Evolutionary conservation across 2,797 vertebrate genomes (phyloP).

Genomic region (Otus scops): DNA sequence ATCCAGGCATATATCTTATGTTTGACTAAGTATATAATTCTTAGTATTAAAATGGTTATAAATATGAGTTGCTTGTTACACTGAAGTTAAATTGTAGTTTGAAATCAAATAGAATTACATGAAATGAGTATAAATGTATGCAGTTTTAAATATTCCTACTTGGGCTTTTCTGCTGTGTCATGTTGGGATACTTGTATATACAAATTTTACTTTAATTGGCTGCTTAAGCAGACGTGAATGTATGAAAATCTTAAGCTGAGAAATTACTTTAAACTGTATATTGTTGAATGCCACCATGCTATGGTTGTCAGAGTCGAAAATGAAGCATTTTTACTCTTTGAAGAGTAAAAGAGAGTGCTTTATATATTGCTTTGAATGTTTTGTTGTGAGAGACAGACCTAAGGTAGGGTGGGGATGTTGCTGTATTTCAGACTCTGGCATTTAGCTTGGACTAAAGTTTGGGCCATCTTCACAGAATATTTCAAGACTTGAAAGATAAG

Average conservation of each 20-base stretch:
- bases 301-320: neutral
- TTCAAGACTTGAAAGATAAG: neutral
- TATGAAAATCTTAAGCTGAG: neutral
- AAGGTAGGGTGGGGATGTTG: neutral
- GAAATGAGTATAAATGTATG: neutral
- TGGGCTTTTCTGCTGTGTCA: neutral
- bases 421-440: neutral
- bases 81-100: neutral
- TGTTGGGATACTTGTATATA: neutral
- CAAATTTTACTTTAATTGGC: neutral
- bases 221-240: neutral
- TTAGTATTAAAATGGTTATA: neutral
- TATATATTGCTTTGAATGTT: neutral
- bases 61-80: neutral
- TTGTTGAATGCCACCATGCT: neutral
- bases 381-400: neutral
- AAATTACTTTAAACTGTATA: neutral
- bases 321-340: neutral
- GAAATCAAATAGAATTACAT: neutral
- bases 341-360: neutral
- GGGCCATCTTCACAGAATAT: neutral
- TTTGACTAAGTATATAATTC: neutral
- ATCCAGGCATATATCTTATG: neutral
- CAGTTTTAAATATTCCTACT: neutral
- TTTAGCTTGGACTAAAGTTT: neutral